These are phyloP conservation scores for Saimiri boliviensis DNA, from an alignment of 2,113 vertebrate species.

Conservation along the genomic window DNA sequence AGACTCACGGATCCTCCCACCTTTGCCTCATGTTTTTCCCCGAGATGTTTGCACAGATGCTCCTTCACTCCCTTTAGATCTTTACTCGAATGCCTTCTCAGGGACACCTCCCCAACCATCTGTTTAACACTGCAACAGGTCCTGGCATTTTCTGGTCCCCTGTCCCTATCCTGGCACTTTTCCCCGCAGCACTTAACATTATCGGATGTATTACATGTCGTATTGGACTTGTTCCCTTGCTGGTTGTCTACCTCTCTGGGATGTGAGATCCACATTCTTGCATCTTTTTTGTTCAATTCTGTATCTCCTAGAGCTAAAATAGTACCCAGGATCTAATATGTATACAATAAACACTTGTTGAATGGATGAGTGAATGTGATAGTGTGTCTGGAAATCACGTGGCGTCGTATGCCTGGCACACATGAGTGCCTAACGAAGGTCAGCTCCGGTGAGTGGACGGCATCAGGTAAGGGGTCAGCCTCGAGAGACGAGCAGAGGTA, in stretches of 20 bases:
- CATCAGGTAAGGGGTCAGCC: neutral
- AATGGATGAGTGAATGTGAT: neutral
- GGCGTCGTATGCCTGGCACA: neutral
- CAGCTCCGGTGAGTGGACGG: neutral
- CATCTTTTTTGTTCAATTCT: neutral
- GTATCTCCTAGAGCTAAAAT: neutral
- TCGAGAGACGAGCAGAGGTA: neutral
- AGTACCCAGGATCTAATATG: neutral
- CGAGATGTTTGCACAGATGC: neutral
- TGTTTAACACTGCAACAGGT: neutral
- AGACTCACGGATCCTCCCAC: neutral
- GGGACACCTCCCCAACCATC: neutral
- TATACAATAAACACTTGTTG: neutral
- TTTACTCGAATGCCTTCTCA: neutral
- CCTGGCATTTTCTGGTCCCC: neutral
- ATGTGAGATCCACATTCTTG: neutral
- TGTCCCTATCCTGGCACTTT: neutral
- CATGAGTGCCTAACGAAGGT: neutral
- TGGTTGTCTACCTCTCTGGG: neutral
- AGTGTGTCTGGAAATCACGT: neutral
- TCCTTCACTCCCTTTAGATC: neutral
- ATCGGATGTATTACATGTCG: rapidly evolving
- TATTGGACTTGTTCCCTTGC: neutral
- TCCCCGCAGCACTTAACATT: neutral
- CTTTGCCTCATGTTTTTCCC: neutral